These are phyloP conservation scores for Stichopus horrens DNA, from an alignment of 53 echinoderm and acorn worm genomes.

Conservation along the genomic window DNA sequence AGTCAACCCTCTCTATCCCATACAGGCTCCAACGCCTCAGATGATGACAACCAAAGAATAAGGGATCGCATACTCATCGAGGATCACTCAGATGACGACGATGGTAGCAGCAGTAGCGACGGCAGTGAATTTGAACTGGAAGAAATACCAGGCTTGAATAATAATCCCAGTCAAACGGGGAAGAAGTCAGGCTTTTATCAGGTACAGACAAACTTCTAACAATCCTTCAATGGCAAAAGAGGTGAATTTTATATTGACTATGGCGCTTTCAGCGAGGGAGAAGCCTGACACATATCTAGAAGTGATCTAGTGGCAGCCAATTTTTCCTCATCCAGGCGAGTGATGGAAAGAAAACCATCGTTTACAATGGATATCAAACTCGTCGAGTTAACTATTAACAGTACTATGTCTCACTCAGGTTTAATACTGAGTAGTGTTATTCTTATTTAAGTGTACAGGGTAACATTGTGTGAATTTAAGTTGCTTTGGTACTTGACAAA, in stretches of 20 bases:
- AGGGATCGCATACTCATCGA: not conserved
- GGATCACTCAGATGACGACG: constrained; percentile 8
- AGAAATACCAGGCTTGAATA: not conserved
- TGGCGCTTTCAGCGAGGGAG: not conserved
- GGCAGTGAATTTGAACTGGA: constrained; percentile 37
- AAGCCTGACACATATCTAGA: not conserved
- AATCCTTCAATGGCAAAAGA: not conserved
- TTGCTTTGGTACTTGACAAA: too few relatives aligned
- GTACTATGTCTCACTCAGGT: too few relatives aligned
- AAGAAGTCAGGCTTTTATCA: constrained; percentile 32
- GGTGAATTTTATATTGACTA: not conserved
- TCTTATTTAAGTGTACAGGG: too few relatives aligned
- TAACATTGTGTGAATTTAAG: too few relatives aligned
- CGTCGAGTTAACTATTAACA: too few relatives aligned
- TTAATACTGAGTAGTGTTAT: too few relatives aligned
- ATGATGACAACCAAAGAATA: not conserved
- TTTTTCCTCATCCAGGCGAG: too few relatives aligned
- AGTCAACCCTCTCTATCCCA: not conserved
- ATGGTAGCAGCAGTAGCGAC: not conserved
- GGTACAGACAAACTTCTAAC: constrained; percentile 3
- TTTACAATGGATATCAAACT: too few relatives aligned
- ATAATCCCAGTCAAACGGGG: not conserved
- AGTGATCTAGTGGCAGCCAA: too few relatives aligned
- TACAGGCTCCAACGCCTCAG: not conserved
- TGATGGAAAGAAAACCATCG: too few relatives aligned